Evolutionary conservation across 35 echinoderm and acorn worm genomes (phyloP).

Genomic region (Patiria miniata): DNA sequence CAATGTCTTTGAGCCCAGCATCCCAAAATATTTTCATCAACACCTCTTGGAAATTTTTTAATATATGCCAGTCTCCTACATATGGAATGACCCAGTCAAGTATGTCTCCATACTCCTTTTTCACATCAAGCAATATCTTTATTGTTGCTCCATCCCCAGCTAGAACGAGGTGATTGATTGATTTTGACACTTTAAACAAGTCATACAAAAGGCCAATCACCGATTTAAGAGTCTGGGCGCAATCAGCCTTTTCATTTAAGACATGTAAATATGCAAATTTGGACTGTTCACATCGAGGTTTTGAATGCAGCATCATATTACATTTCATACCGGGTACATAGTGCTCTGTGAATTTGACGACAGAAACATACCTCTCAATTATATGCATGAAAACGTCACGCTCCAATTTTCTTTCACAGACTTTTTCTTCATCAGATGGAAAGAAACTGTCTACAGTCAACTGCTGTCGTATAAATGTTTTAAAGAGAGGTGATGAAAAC

Average conservation of each 20-base stretch:
- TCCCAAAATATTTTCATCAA: constrained; percentile 75
- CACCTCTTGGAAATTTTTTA: constrained; percentile 74
- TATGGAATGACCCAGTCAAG: constrained; percentile 73
- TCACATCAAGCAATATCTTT: constrained; percentile 55
- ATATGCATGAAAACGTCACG: constrained; percentile 21
- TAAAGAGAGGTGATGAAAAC: neutral
- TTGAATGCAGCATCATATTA: constrained; percentile 5
- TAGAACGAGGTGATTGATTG: constrained; percentile 53
- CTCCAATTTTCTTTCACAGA: neutral
- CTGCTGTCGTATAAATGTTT: constrained; percentile 4
- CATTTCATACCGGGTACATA: constrained; percentile 30
- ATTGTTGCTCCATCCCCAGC: constrained; percentile 72
- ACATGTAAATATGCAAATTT: neutral
- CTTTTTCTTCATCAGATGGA: neutral
- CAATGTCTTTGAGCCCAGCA: constrained; percentile 72
- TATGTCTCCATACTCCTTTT: constrained; percentile 52
- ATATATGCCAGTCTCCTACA: constrained; percentile 80
- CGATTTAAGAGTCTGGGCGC: neutral
- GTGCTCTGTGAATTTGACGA: neutral
- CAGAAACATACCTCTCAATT: neutral
- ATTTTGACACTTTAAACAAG: constrained; percentile 26
- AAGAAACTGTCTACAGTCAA: neutral
- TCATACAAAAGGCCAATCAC: neutral
- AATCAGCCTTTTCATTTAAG: constrained; percentile 35
- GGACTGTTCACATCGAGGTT: constrained; percentile 10